Evolutionary conservation across 2,113 vertebrate genomes (phyloP), one percentile per base, ranked within the genome.

Genomic region (Seriola quinqueradiata): DNA sequence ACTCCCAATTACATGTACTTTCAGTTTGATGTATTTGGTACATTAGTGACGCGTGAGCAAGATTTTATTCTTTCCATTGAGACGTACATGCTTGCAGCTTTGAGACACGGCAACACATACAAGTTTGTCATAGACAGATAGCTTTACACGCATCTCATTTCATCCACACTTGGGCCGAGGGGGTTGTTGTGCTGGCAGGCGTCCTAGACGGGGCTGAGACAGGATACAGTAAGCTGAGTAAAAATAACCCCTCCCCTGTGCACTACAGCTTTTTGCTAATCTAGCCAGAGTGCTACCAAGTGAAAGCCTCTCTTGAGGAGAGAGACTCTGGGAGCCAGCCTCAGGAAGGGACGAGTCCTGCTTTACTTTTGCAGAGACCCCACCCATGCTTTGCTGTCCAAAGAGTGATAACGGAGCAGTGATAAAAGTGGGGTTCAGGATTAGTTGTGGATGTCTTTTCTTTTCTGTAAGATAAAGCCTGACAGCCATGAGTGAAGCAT

Each of bases 221-320:
- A 85, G 85, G 92, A 92, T 95, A 94, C 93, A 92, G 94, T 93
- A 94, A 89, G 90, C 86, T 23, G 83, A 88, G 90, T 95, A 95
- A 94, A 95, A 96, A 96, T 95, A 95, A 89, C 86, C 86, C 66
- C 87, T 74, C 89, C 79, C 84, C 72, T 77, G 67, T 86, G 78
- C 36, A 67, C 76, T 75, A 67, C 55, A 68, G 81, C 64, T 69
- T 77, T 84, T 46, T 82, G 65, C 84, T 85, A 82, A 79, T 70
- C 54, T 32, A 63, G 83, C 28, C 86, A 75, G 61, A 80, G 67
- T 44, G 13, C 66, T 54, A 74, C 64, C 69, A 48, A 88, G 77
- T 76, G 75, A 77, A 86, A 70, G 74, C 73, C 55, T 89, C 83
- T 89, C 69, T 66, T 63, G 64, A 87, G 79, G 74, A 55, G 83